Evolutionary conservation across 2,113 vertebrate species (phyloP).

Genomic region (Empidonax traillii): DNA sequence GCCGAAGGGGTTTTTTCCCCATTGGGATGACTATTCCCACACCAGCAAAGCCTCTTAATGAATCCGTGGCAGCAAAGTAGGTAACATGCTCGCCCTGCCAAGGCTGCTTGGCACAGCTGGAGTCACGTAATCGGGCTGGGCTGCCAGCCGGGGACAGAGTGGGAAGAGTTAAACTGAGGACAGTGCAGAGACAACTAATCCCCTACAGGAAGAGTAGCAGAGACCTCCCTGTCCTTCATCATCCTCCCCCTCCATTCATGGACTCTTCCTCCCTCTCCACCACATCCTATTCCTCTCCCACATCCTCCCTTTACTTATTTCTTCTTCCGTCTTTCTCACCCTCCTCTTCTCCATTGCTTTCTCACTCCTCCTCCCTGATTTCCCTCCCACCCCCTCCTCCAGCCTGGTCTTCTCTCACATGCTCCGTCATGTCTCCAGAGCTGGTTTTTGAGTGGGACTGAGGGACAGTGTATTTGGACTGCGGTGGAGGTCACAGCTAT

Average conservation of each 20-base stretch:
- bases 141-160: constrained; percentile 1
- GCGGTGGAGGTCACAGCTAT: constrained; percentile 66
- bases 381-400: neutral
- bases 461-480: constrained; percentile 45
- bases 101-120: constrained; percentile 68
- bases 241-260: neutral
- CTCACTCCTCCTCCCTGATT: neutral
- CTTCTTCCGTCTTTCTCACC: neutral
- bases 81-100: constrained; percentile 50
- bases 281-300: neutral
- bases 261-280: neutral
- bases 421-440: constrained; percentile 35
- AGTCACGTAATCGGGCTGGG: constrained; percentile 60
- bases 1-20: neutral
- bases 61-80: constrained; percentile 66
- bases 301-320: neutral
- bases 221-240: constrained; percentile 22
- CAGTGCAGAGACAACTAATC: constrained; percentile 46
- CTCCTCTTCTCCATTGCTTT: neutral
- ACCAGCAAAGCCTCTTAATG: constrained; percentile 74
- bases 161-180: constrained; percentile 58
- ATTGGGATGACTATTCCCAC: constrained; percentile 63
- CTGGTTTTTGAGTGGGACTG: constrained; percentile 9
- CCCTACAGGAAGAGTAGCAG: constrained; percentile 8
- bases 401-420: neutral